phyloP scores from a whole-genome alignment of 2,888 invertebrate species.

The Andricus quercusramuli region DNA sequence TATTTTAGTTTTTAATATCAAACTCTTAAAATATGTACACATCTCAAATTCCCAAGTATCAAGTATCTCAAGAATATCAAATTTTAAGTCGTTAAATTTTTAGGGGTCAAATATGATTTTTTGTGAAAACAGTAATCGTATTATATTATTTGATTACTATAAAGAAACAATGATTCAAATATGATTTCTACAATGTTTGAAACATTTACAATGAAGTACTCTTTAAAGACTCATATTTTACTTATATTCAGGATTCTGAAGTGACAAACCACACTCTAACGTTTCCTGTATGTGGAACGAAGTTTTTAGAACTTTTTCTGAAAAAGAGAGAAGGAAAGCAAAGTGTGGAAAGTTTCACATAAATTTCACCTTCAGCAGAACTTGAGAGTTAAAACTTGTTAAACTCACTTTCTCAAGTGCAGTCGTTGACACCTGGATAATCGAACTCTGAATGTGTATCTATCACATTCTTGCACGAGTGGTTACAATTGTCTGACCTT shows the following conservation, averaged over 20 bases:
- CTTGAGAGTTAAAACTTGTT: slow-evolving; percentile 37
- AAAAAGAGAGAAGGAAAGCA: slow-evolving; percentile 12
- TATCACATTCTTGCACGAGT: slow-evolving; percentile 14
- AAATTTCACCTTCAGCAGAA: slow-evolving; percentile 38
- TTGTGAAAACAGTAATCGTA: too few relatives aligned
- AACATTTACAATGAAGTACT: too few relatives aligned
- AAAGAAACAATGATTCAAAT: too few relatives aligned
- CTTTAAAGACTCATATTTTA: background rate
- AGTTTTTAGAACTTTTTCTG: slow-evolving; percentile 5
- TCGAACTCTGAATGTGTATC: background rate
- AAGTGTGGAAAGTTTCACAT: slow-evolving; percentile 36
- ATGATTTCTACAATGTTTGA: too few relatives aligned
- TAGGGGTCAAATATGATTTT: too few relatives aligned
- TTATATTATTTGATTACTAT: too few relatives aligned
- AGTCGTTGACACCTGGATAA: slow-evolving; percentile 38
- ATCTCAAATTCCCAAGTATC: too few relatives aligned
- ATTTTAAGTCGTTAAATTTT: too few relatives aligned
- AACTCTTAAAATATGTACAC: too few relatives aligned
- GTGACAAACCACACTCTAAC: background rate
- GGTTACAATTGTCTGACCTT: background rate
- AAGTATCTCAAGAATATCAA: too few relatives aligned
- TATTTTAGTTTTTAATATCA: too few relatives aligned
- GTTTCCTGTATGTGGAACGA: background rate
- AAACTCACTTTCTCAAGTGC: slow-evolving; percentile 38
- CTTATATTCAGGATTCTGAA: background rate